phyloP scores from a whole-genome alignment of 2,113 vertebrate species.

The Callorhinus ursinus region DNA sequence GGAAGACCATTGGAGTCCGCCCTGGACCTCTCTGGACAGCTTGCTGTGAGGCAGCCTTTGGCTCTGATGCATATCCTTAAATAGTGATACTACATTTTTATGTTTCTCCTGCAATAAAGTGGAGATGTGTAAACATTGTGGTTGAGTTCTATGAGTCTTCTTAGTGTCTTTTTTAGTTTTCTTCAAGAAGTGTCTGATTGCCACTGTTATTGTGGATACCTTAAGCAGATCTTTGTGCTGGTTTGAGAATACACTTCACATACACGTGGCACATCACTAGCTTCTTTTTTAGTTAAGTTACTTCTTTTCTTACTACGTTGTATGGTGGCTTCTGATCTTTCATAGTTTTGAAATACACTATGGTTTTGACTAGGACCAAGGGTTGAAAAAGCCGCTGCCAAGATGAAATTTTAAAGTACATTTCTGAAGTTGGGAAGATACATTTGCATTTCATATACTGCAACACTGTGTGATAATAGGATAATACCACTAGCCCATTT shows the following conservation, averaged over 20 bases:
- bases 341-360: not conserved
- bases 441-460: not conserved
- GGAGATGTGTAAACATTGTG: not conserved
- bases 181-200: not conserved
- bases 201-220: not conserved
- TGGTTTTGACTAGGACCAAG: not conserved
- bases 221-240: not conserved
- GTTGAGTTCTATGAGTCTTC: not conserved
- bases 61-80: not conserved
- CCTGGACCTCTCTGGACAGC: not conserved
- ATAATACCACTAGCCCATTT: not conserved
- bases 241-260: not conserved
- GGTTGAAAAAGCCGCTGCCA: not conserved
- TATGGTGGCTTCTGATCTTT: not conserved
- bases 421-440: constrained; percentile 20
- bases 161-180: not conserved
- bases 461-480: not conserved
- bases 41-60: not conserved
- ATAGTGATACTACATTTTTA: not conserved
- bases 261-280: not conserved
- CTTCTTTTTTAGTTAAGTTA: not conserved
- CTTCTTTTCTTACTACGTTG: not conserved
- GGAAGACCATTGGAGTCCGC: not conserved
- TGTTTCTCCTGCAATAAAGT: not conserved
- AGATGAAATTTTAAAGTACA: not conserved